Evolutionary conservation across 2,888 invertebrate genomes (phyloP).

Genomic region (Eupithecia subfuscata): DNA sequence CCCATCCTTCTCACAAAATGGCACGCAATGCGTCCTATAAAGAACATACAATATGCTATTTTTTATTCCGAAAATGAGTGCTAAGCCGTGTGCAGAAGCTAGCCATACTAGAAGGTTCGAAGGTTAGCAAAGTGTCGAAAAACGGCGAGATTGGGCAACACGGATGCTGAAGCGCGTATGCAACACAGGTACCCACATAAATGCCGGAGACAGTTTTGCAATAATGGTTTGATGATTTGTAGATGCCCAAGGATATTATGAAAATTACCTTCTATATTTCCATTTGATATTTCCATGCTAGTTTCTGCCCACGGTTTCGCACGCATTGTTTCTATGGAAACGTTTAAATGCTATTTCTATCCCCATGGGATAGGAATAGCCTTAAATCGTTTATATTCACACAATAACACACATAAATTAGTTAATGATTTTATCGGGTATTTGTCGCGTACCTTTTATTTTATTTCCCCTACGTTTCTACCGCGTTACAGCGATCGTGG

Average conservation of each 20-base stretch:
- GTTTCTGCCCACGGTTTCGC: no score
- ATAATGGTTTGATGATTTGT: slow-evolving; percentile 46
- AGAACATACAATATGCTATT: not conserved
- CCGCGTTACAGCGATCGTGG: no score
- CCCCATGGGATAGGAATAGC: no score
- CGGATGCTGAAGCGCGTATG: slow-evolving; percentile 50
- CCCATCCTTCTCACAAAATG: no score
- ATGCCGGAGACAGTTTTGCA: slow-evolving; percentile 45
- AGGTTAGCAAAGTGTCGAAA: slow-evolving; percentile 36
- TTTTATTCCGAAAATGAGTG: not conserved
- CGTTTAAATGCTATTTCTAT: no score
- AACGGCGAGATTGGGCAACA: slow-evolving; percentile 48
- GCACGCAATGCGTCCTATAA: no score
- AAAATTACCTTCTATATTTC: slow-evolving; percentile 25
- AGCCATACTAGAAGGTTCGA: slow-evolving; percentile 6
- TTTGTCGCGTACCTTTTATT: no score
- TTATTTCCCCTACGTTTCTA: no score
- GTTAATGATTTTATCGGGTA: no score
- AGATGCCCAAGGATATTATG: slow-evolving; percentile 50
- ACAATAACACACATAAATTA: no score
- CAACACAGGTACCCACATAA: slow-evolving; percentile 44
- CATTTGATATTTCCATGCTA: not conserved
- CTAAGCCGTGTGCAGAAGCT: not conserved
- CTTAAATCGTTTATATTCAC: no score
- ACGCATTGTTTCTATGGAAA: no score